Base-by-base conservation (phyloP, 2,888 invertebrate species). In the Drosophila suboccidentalis region DNA sequence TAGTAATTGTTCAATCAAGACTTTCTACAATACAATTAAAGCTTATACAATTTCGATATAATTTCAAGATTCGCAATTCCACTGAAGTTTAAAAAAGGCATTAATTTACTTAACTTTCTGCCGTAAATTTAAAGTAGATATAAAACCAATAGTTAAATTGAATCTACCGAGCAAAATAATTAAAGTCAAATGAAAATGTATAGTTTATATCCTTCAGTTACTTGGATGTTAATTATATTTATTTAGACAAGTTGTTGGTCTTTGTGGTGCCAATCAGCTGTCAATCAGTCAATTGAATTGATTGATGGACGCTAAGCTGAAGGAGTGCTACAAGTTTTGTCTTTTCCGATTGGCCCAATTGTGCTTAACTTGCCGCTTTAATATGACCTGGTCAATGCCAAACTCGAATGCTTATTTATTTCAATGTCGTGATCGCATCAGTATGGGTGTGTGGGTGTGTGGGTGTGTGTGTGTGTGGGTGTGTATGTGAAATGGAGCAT, bases 341-440 rank as follows among this genome's bases (percentile, higher is more conserved):
- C 46, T 47, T 29, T 5, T 38, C 26, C 38, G 47, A 38, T 58
- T 58, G 38, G 46, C 17, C 4, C 32, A 32, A 36, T 65, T 63
- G 61, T 57, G 36, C 54, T 34, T 29, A 54, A 82, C 62, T 71
- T 71, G 51, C 50, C 64, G 71, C 82, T 82, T 74, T 80, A 78
- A 77, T 82, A 58, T 74, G 55, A 38, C 61, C 70, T 72, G 75
- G 70, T 75, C 86, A 88, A 83, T 83, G 89, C 82, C 82, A 82
- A 60, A 60, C 66, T 72, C 50, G 39, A 62, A 46, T 70, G 66
- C 51, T 71, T 80, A 73, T 86, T 88, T 80, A 63, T 77, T 82
- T 86, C 78, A 83, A 83, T 88, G 83, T 88, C 84, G 75, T 80
- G 71, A 70, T 57, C 65, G 38, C 46, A 43, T 70, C 67, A 46